These are phyloP conservation scores for honey bee (Apis mellifera) DNA, from an alignment of 1,140 invertebrate genomes.

Conservation along the genomic window Amel_HAv3.1 CM009933.2:8611501-8612000, in stretches of 20 bases:
- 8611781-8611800: constrained; percentile 57
- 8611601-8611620: constrained; percentile 1
- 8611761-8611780: too few relatives aligned
- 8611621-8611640: constrained; percentile 48
- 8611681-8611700: constrained; percentile 34
- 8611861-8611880: constrained; percentile 21
- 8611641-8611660: constrained; percentile 25
- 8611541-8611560: too few relatives aligned
- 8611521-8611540: too few relatives aligned
- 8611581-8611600: constrained; percentile 22
- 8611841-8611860: constrained; percentile 32
- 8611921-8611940: neutral
- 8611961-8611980: too few relatives aligned
- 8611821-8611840: constrained; percentile 48
- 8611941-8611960: too few relatives aligned
- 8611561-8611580: neutral
- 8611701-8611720: constrained; percentile 8
- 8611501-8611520: neutral
- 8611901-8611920: neutral
- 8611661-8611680: constrained; percentile 47
- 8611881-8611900: neutral
- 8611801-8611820: constrained; percentile 55
- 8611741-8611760: constrained; percentile 47
- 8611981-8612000: too few relatives aligned
- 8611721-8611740: constrained; percentile 46